Evolutionary conservation across 2,888 invertebrate genomes (phyloP), one percentile per base, ranked within the genome.

Genomic region (Drosophila neotestacea): DNA sequence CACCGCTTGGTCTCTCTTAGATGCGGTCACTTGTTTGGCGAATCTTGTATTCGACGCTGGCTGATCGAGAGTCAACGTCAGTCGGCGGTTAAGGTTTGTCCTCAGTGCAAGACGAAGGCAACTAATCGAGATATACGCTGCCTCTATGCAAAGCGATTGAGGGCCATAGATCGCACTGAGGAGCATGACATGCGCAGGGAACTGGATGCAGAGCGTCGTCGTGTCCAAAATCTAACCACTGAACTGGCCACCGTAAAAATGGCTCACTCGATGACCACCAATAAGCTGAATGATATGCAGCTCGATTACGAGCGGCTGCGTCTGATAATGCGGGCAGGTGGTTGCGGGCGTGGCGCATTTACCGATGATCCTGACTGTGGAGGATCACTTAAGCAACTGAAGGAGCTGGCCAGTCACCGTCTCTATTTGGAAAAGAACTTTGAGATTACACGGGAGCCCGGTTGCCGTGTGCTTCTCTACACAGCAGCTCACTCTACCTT

Each of bases 11-110:
- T 96, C n/a, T 95, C 97, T 0, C 93, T 99, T 7, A 95, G 95
- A 88, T 99, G 99, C 92, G 99, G 99, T 0, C 99, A 99, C 93
- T 92, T 98, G 6, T 99, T 98, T 92, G 99, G 99, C 0, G 93
- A 95, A 0, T 94, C 94, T 16, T 98, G 98, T 90, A 94, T 92
- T 56, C 90, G 91, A 1, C 92, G 92, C 69, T 94, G 93, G 93
- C 66, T 93, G 3, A 48, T 65, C 4, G 92, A 92, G 52, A 91
- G 91, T 16, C 73, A 79, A 5, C 83, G 88, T 0, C 91, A 91
- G 58, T 89, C 91, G 1, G 85, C 93, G 80, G 52, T 91, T 70
- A 94, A 95, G 59, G 93, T 94, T 0, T 98, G 98, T 91, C 98
- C 98, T 0, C 96, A 97, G 16, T 98, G 98, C 91, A 98, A 98